phyloP scores from a whole-genome alignment of 1,140 invertebrate species.

The Drosophila orosa region DNA sequence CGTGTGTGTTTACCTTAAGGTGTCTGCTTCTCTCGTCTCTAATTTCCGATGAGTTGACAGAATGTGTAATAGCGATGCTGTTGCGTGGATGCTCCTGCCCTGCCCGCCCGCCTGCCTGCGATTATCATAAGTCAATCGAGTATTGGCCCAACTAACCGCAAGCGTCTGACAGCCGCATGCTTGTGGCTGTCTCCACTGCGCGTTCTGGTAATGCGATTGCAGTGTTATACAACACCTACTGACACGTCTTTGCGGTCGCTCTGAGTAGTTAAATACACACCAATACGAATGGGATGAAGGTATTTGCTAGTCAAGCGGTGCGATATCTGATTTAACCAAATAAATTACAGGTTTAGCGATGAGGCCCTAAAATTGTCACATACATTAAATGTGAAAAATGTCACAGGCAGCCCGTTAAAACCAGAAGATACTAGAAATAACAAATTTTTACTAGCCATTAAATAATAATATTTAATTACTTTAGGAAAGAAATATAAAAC shows the following conservation, averaged over 20 bases:
- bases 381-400: slow-evolving; percentile 9
- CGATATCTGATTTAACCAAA: slow-evolving; percentile 11
- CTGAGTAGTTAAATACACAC: slow-evolving; percentile 50
- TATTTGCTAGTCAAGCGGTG: slow-evolving; percentile 28
- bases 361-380: not conserved
- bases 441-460: not conserved
- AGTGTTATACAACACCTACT: slow-evolving; percentile 51
- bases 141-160: slow-evolving; percentile 52
- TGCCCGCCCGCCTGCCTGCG: slow-evolving; percentile 29
- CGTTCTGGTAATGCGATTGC: slow-evolving; percentile 38
- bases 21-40: not conserved
- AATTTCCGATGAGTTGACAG: slow-evolving; percentile 29
- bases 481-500: not conserved
- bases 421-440: not conserved
- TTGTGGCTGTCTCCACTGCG: slow-evolving; percentile 50
- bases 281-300: slow-evolving; percentile 13
- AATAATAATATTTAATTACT: not conserved
- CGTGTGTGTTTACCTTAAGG: not conserved
- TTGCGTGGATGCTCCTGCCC: slow-evolving; percentile 3
- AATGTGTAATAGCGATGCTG: slow-evolving; percentile 30
- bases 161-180: slow-evolving; percentile 48
- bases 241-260: slow-evolving; percentile 61
- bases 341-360: not conserved
- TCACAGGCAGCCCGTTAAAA: not conserved
- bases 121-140: slow-evolving; percentile 62